phyloP scores from a whole-genome alignment of 1,140 invertebrate genomes.

The Antheraea pernyi region DNA sequence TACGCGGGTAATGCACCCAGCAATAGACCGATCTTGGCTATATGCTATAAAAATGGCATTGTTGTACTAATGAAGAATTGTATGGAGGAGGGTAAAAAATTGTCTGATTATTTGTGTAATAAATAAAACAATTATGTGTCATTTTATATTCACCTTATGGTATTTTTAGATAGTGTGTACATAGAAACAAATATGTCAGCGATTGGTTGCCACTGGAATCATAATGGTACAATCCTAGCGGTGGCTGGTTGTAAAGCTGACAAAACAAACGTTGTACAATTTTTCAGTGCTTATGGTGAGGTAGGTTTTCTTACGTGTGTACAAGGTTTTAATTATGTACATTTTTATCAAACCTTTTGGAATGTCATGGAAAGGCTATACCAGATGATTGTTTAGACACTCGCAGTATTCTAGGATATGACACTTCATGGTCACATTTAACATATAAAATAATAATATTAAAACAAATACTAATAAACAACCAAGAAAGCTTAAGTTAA shows the following conservation, averaged over 20 bases:
- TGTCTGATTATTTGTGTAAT: background rate
- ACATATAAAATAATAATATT: too few relatives aligned
- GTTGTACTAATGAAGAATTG: constrained; percentile 94
- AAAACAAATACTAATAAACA: too few relatives aligned
- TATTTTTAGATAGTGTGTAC: constrained; percentile 80
- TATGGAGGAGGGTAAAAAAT: constrained; percentile 89
- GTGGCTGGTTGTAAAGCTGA: constrained; percentile 87
- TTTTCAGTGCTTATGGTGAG: constrained; percentile 93
- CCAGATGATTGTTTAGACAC: too few relatives aligned
- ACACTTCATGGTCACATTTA: too few relatives aligned
- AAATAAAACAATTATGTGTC: background rate
- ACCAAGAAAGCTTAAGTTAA: too few relatives aligned
- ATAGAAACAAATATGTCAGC: constrained; percentile 90
- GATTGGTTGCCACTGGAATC: constrained; percentile 93
- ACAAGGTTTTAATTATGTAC: too few relatives aligned
- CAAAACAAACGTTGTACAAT: constrained; percentile 92
- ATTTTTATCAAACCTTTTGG: too few relatives aligned
- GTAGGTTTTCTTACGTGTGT: constrained; percentile 61
- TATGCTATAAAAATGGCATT: constrained; percentile 93
- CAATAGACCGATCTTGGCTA: constrained; percentile 88
- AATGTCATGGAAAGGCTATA: too few relatives aligned
- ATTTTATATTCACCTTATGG: constrained; percentile 10
- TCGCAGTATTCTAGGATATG: too few relatives aligned
- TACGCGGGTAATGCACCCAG: constrained; percentile 87
- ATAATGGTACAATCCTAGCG: constrained; percentile 92